phyloP scores from a whole-genome alignment of 92 coral and sea anemone genomes.

The Parazoanthus swiftii region DNA sequence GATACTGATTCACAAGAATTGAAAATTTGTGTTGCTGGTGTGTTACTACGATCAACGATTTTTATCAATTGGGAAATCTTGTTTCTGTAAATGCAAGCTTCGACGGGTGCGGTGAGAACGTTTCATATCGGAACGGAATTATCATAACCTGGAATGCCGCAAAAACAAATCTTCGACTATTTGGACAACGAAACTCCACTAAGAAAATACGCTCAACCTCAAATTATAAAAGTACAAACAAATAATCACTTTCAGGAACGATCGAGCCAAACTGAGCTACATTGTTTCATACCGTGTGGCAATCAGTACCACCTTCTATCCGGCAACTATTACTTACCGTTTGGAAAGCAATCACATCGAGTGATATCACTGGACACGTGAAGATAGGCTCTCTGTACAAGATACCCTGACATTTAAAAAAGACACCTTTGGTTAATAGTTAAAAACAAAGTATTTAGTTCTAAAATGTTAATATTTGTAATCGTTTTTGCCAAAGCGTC shows the following conservation, averaged over 20 bases:
- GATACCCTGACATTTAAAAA: neutral
- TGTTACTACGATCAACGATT: neutral
- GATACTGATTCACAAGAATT: neutral
- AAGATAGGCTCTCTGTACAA: neutral
- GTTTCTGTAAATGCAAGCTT: neutral
- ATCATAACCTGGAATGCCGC: conserved; percentile 21
- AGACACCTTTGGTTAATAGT: neutral
- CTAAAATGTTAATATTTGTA: no score
- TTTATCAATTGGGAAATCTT: neutral
- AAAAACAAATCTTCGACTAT: neutral
- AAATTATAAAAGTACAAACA: neutral
- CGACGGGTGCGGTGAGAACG: neutral
- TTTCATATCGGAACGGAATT: neutral
- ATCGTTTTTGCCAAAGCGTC: neutral
- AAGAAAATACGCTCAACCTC: neutral
- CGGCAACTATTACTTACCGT: neutral
- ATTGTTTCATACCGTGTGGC: no score
- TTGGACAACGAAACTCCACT: neutral
- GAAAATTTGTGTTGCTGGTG: neutral
- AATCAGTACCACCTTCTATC: neutral
- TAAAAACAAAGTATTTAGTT: neutral
- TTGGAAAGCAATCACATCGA: neutral
- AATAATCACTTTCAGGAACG: neutral
- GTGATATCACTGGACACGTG: neutral
- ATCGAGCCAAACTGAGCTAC: no score